phyloP scores from a whole-genome alignment of 2,888 invertebrate genomes.

The Drosophila tanythrix region DNA sequence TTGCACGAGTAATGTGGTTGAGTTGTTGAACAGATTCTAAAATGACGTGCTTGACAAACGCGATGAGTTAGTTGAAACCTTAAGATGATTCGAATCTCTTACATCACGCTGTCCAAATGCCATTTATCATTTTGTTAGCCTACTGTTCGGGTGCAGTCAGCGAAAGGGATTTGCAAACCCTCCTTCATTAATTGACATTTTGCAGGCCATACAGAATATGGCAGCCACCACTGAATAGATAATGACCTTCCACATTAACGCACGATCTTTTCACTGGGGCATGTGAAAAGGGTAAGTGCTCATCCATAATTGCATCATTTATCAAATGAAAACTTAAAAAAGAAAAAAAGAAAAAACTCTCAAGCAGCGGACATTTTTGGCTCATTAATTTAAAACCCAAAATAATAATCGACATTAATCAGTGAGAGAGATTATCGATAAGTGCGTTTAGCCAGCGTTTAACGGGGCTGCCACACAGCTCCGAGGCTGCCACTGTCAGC shows the following conservation, averaged over 20 bases:
- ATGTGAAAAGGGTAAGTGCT: conserved; percentile 27
- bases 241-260: conserved; percentile 32
- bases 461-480: conserved; percentile 5
- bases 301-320: conserved; percentile 64
- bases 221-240: background rate
- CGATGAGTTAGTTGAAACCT: conserved; percentile 23
- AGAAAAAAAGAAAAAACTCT: conserved; percentile 5
- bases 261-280: conserved; percentile 16
- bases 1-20: conserved; percentile 24
- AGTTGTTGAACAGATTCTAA: conserved; percentile 37
- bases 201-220: conserved; percentile 11
- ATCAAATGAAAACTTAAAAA: conserved; percentile 57
- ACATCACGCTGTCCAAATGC: background rate
- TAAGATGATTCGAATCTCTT: background rate
- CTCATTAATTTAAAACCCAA: conserved; percentile 53
- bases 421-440: conserved; percentile 71
- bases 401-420: conserved; percentile 77
- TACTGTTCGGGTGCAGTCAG: conserved; percentile 24
- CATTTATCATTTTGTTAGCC: conserved; percentile 35
- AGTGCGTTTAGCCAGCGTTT: conserved; percentile 58
- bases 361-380: conserved; percentile 22
- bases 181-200: conserved; percentile 45
- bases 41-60: conserved; percentile 49
- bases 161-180: background rate
- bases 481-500: conserved; percentile 39